Conservation (phyloP, 2,113 vertebrate species). For the Theristicus caerulescens region DNA sequence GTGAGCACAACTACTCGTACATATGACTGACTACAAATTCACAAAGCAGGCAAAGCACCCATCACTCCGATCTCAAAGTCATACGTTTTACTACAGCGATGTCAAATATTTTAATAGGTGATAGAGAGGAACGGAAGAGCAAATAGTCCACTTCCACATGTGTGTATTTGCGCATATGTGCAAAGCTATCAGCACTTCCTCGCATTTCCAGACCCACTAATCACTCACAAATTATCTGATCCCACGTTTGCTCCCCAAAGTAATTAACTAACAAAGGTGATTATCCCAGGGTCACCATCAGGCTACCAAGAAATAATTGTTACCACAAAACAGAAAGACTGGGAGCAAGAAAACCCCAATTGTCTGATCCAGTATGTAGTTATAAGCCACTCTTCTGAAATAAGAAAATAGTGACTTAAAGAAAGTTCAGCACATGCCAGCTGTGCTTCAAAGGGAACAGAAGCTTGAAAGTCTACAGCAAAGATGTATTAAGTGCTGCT, state of each 20-base stretch:
- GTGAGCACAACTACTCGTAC: neutral
- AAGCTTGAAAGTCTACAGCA: neutral
- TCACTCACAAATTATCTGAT: constrained; percentile 35
- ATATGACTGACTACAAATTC: neutral
- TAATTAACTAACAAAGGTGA: constrained; percentile 50
- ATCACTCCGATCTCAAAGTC: neutral
- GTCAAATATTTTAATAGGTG: neutral
- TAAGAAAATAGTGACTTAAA: neutral
- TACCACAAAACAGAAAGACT: neutral
- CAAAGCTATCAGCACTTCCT: neutral
- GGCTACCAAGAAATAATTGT: neutral
- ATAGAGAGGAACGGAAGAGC: neutral
- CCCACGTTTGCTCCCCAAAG: neutral
- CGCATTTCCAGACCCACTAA: neutral
- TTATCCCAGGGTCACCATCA: constrained; percentile 32
- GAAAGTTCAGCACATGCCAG: neutral
- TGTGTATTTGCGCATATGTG: neutral
- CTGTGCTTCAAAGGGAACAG: neutral
- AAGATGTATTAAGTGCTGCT: neutral
- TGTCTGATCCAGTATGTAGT: neutral
- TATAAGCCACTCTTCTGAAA: neutral
- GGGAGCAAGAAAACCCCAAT: neutral
- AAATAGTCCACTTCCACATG: neutral
- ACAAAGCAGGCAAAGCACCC: neutral
- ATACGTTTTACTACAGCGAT: neutral